Base-by-base conservation (phyloP, 2,797 vertebrate species). In the Hippoglossus hippoglossus region DNA sequence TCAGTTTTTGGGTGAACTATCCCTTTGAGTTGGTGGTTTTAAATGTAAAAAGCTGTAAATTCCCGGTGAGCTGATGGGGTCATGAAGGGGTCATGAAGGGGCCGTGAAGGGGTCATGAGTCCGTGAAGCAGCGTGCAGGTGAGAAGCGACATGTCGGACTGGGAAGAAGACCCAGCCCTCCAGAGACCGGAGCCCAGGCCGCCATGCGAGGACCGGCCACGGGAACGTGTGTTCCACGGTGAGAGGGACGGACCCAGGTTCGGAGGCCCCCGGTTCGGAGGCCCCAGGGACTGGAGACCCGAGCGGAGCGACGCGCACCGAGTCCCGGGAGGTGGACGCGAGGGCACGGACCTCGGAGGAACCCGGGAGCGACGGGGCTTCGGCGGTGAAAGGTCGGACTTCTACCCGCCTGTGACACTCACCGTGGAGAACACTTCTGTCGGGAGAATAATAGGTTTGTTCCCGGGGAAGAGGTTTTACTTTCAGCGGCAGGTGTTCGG, bases 361-460 rank as follows among this genome's bases (percentile, higher is more conserved):
- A 3, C 36, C 19, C 25, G 25, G 0, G 18, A 60, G 6, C n/a
- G 65, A 9, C 39, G 26, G 8, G 7, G 6, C 1, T 63, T 26
- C 18, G 61, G 28, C 2, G 16, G 19, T 0, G 46, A 63, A 4
- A 57, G 50, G 9, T 39, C 58, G 0, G 63, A 63, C 44, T 75
- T 82, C 25, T 55, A 19, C 0, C 65, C 19, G 0, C 5, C 80
- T 3, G 71, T 96, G 15, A 90, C 81, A 19, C 88, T 99, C 19
- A 69, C 4, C 0, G 71, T 98, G 28, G 93, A 95, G 4, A 95
- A 49, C 3, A 36, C 85, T 0, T 63, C 85, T 3, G 71, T 97
- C 0, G 96, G 96, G 5, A 83, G 87, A 2, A 79, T 97, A n/a
- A 97, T 98, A 63, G 97, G 97, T 98, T 28, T 1, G 71, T 47